phyloP scores from a whole-genome alignment of 1,140 invertebrate genomes.

The Hetaerina americana region DNA sequence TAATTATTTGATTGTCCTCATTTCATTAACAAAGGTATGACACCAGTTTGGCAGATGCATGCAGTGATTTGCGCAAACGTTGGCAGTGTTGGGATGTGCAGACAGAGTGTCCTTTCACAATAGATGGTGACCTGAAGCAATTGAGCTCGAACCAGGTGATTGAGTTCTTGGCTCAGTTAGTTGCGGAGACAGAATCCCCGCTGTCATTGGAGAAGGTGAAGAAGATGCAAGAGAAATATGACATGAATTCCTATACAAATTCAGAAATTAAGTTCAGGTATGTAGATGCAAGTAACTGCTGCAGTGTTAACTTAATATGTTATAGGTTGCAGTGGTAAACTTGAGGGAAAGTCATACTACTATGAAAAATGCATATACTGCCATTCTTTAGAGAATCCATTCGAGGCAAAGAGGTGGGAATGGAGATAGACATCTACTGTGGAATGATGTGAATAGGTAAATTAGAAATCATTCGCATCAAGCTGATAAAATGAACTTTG shows the following conservation, averaged over 20 bases:
- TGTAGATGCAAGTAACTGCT: conserved; percentile 14
- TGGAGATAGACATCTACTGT: no score
- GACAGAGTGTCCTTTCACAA: conserved; percentile 19
- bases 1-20: no score
- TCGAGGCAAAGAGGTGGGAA: no score
- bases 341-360: no score
- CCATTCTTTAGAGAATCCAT: no score
- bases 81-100: conserved; percentile 39
- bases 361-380: no score
- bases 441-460: no score
- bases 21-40: no score
- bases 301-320: no score
- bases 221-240: conserved; percentile 51
- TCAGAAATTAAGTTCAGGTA: conserved; percentile 56
- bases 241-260: conserved; percentile 52
- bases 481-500: no score
- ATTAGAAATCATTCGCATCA: no score
- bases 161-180: conserved; percentile 57
- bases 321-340: no score
- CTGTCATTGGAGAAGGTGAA: conserved; percentile 44
- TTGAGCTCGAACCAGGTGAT: conserved; percentile 55
- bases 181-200: conserved; percentile 36
- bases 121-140: conserved; percentile 33
- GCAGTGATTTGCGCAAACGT: conserved; percentile 39
- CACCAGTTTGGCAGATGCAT: conserved; percentile 48